These are phyloP conservation scores for Spilosoma lubricipeda DNA, from an alignment of 2,888 invertebrate species.

Conservation along the genomic window DNA sequence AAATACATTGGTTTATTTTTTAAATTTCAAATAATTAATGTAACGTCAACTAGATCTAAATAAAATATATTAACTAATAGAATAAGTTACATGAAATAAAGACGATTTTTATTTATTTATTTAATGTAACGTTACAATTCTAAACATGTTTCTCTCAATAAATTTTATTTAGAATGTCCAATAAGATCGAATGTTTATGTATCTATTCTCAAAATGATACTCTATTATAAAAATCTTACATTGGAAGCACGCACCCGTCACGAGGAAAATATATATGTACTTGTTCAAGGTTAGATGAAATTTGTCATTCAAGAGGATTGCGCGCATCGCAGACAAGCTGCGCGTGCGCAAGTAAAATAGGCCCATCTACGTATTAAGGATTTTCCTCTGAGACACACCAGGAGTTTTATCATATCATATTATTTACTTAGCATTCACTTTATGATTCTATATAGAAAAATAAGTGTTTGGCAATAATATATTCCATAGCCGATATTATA, in stretches of 20 bases:
- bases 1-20: background rate
- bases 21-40: background rate
- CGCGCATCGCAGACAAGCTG: conserved; percentile 51
- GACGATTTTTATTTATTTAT: too few species aligned
- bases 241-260: conserved; percentile 82
- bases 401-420: conserved; percentile 26
- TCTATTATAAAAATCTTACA: conserved; percentile 48
- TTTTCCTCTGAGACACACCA: conserved; percentile 79
- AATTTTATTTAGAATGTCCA: conserved; percentile 18
- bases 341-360: conserved; percentile 71
- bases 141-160: conserved; percentile 1
- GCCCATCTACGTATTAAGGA: conserved; percentile 55
- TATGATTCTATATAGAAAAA: background rate
- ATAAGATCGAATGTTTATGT: conserved; percentile 21
- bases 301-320: conserved; percentile 79
- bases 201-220: conserved; percentile 33
- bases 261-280: conserved; percentile 82
- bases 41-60: too few species aligned
- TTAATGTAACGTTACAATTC: background rate
- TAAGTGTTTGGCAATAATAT: background rate
- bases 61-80: too few species aligned
- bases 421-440: too few species aligned
- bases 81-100: too few species aligned
- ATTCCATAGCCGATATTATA: background rate
- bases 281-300: conserved; percentile 80